phyloP scores from a whole-genome alignment of 2,888 invertebrate species.

The Platyscelio sp. region DNA sequence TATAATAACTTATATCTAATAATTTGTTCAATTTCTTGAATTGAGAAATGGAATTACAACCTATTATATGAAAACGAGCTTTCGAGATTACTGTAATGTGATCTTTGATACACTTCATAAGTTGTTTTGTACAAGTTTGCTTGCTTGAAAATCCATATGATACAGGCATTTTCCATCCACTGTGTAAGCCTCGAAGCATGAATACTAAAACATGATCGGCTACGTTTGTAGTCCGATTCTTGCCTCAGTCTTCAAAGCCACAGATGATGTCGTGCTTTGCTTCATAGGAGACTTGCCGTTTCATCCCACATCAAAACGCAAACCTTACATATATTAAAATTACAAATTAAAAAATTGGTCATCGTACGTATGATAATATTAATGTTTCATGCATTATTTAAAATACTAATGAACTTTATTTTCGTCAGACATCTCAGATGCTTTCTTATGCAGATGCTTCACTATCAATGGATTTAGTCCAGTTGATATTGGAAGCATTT shows the following conservation, averaged over 20 bases:
- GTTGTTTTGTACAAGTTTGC: not conserved
- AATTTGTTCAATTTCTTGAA: too few species aligned
- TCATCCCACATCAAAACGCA: not conserved
- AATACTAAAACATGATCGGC: constrained; percentile 3
- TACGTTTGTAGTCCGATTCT: not conserved
- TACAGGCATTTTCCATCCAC: not conserved
- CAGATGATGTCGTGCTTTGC: not conserved
- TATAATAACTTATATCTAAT: too few species aligned
- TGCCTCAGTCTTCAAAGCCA: constrained; percentile 11
- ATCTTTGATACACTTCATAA: not conserved
- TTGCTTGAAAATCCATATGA: not conserved
- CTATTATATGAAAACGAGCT: not conserved
- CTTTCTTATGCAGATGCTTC: not conserved
- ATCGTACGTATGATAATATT: too few species aligned
- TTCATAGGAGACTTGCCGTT: not conserved
- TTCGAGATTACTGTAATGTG: not conserved
- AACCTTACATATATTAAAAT: too few species aligned
- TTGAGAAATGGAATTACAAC: too few species aligned
- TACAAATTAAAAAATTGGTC: too few species aligned
- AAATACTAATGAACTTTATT: too few species aligned
- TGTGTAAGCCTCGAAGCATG: constrained; percentile 1
- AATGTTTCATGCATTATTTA: too few species aligned
- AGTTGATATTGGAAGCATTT: not conserved
- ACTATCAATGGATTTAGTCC: constrained; percentile 4
- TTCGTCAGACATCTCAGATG: not conserved